Base-by-base conservation (phyloP, 2,113 vertebrate species). In the Podarcis muralis region DNA sequence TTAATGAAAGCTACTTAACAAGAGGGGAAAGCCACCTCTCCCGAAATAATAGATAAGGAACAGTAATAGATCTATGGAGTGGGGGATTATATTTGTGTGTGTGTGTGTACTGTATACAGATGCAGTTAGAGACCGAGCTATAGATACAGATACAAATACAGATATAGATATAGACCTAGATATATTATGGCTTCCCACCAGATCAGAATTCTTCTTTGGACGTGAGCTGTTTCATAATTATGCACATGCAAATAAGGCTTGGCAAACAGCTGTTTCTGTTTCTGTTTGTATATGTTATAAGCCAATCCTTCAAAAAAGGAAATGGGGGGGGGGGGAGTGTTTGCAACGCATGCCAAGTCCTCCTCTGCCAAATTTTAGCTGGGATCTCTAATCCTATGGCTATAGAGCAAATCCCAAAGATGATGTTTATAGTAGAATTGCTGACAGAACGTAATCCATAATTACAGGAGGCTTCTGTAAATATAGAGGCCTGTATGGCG, bases 361-460 rank as follows among this genome's bases (percentile, higher is more conserved):
- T 86, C 1, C 11, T 82, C 89, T 74, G 22, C 79, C 88, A 95
- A 72, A 89, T 87, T 91, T 76, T 92, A 11, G 83, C 88, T 92
- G 79, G 71, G 43, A 72, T 90, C 82, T 91, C 81, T 93, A 88
- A 92, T 91, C 84, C 74, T 87, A 81, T 87, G 85, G 80, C 43
- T 89, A 18, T 53, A 22, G 48, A 92, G 92, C 89, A 92, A 93
- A 94, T 90, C 85, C 84, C 88, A 76, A 90, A 95, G 88, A 93
- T 88, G 0, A 71, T 90, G 87, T 90, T 95, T 94, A 85, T 83
- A 66, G n/a, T 91, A 83, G 88, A 93, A 95, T 90, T 87, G 32
- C 82, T 93, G 87, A 94, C 87, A 92, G 90, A 92, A 86, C 81
- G 91, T 93, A 90, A 0, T 0, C 77, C 71, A 83, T 85, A 87